Percentiles rank a stretch among this genome's conserved stretches.
Evolutionary conservation across 2,113 vertebrate genomes (phyloP).

Genomic region (Dasypus novemcinctus): DNA sequence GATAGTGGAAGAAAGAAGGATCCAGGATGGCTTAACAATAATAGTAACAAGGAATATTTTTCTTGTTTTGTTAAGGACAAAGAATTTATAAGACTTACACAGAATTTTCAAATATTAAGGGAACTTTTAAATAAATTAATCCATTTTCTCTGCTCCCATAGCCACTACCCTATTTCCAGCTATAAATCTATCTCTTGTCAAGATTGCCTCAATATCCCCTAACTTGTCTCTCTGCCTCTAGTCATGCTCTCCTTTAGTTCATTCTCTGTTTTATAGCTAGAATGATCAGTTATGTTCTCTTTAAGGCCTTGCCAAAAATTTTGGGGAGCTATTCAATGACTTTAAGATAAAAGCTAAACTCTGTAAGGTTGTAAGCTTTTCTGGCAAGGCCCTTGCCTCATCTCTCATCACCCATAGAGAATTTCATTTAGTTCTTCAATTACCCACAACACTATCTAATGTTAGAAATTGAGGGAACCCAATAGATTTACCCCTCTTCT

Average conservation of each 20-base stretch:
- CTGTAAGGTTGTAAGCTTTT: background rate
- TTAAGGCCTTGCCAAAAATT: background rate
- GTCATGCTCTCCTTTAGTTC: background rate
- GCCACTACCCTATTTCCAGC: background rate
- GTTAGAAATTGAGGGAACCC: background rate
- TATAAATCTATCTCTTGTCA: background rate
- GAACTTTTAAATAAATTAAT: background rate
- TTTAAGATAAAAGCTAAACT: background rate
- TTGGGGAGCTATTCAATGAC: background rate
- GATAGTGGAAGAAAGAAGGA: background rate
- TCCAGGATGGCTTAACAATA: background rate
- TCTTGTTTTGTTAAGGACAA: conserved; percentile 1
- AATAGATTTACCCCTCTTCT: background rate
- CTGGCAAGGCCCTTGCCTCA: background rate
- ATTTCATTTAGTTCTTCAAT: background rate
- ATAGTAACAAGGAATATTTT: background rate
- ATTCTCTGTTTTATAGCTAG: background rate
- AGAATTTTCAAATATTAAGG: background rate
- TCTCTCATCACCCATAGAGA: background rate
- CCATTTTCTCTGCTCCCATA: background rate
- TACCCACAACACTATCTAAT: background rate
- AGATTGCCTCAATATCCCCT: background rate
- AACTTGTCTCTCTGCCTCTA: background rate
- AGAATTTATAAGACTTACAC: background rate
- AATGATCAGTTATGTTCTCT: background rate